A percentile compares a stretch with the other conserved stretches of the same genome.
Evolutionary conservation across 2,113 vertebrate species (phyloP).

Genomic region (Rhynchomys soricoides): DNA sequence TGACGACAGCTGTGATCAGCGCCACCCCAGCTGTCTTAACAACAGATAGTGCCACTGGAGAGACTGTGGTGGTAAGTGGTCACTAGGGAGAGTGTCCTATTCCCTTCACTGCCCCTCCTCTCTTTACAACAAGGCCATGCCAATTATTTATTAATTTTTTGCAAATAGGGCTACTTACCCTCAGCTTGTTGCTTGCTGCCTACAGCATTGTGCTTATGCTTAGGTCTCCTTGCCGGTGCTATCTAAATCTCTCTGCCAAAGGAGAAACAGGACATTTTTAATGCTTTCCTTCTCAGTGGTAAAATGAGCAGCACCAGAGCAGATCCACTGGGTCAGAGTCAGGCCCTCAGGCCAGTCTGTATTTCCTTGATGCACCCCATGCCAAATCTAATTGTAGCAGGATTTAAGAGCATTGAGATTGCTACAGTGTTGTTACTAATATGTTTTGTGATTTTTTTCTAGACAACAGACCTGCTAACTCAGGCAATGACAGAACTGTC

Average conservation of each 20-base stretch:
- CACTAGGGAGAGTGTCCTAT: accelerated
- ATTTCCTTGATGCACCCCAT: background rate
- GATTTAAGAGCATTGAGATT: constrained; percentile 12
- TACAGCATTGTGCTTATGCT: too few species aligned
- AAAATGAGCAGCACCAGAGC: background rate
- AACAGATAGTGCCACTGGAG: constrained; percentile 89
- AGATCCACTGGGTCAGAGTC: background rate
- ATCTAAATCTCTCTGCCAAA: background rate
- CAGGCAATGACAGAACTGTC: constrained; percentile 99
- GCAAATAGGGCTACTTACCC: background rate
- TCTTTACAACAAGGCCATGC: background rate
- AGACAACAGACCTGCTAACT: constrained; percentile 97
- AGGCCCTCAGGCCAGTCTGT: background rate
- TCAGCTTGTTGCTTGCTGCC: background rate
- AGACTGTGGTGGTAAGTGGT: constrained; percentile 95
- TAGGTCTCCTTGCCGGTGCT: background rate
- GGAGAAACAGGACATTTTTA: background rate
- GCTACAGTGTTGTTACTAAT: background rate
- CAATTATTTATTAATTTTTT: background rate
- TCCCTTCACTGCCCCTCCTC: background rate
- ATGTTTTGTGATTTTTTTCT: background rate
- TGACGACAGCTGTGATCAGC: constrained; percentile 93
- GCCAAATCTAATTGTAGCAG: background rate
- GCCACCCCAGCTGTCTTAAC: constrained; percentile 91
- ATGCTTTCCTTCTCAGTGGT: background rate